These are phyloP conservation scores for Actenoides hombroni DNA, from an alignment of 2,113 vertebrate species.

Conservation along the genomic window DNA sequence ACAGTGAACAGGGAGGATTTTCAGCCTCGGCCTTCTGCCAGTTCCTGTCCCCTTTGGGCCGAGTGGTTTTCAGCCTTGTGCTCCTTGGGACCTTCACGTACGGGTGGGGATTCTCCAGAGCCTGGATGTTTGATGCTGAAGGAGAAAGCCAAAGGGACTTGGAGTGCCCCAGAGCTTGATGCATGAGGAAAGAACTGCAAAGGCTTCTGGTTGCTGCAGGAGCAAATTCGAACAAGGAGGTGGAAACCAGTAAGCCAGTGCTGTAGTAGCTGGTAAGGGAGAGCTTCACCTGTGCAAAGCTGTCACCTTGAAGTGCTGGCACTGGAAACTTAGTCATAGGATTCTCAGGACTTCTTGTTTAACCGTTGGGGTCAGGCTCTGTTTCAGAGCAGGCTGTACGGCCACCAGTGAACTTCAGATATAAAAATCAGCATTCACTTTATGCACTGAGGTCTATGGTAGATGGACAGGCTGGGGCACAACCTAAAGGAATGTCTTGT, in stretches of 20 bases:
- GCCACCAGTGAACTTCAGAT: background rate
- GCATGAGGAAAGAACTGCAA: rapidly evolving
- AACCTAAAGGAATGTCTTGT: background rate
- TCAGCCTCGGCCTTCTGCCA: background rate
- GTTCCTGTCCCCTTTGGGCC: background rate
- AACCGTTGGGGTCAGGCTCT: background rate
- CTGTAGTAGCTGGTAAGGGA: background rate
- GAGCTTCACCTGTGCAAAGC: background rate
- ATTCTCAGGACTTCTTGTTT: background rate
- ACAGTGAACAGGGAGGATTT: background rate
- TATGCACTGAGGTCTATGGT: rapidly evolving
- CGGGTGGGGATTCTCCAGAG: background rate
- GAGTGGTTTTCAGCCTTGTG: rapidly evolving
- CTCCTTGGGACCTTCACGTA: rapidly evolving
- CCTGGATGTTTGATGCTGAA: rapidly evolving
- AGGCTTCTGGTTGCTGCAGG: background rate
- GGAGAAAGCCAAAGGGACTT: background rate
- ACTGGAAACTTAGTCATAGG: background rate
- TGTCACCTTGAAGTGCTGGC: rapidly evolving
- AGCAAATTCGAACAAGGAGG: background rate
- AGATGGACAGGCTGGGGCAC: background rate
- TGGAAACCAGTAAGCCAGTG: background rate
- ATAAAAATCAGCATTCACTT: background rate
- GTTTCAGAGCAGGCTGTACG: background rate
- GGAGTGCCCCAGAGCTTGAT: background rate